Evolutionary conservation across 2,113 vertebrate genomes (phyloP), one percentile per base, ranked within the genome.

Genomic region (Neopipo cinnamomea): DNA sequence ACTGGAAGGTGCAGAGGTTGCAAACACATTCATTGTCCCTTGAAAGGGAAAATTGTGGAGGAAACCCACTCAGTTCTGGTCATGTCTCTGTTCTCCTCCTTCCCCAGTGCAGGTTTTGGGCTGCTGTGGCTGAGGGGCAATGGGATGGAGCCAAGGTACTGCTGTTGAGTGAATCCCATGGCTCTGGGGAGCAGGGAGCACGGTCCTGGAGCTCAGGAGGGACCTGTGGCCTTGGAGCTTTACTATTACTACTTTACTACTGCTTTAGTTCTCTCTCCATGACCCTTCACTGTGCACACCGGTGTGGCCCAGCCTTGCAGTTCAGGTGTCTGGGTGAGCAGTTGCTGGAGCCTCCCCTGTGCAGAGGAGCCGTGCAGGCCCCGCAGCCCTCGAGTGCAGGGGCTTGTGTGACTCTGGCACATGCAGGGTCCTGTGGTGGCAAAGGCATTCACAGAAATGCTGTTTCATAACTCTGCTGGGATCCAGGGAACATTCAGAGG

Each of bases 351-450:
- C 13, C 7, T 35, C 28, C 59, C 9, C 30, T 13, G 46, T 0
- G 0, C n/a, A 17, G 80, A 18, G 68, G 80, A 73, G 59, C 87
- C 2, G 0, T 1, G 7, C 0, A 3, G 42, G 21, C 31, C 49
- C 18, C 8, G 37, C 47, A 25, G 52, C 63, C 35, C 33, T 50
- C 0, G 0, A 16, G 19, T 0, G 1, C 0, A 0, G 58, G 3
- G 65, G 5, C 47, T 1, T 3, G 14, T 3, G 14, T 0, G 0
- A 13, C 52, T 31, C 59, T 0, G 0, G 33, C n/a, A 12, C 1
- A 0, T 0, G 0, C 5, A 21, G 66, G 28, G 41, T 59, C 63
- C 59, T 0, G 0, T 15, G 55, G 19, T 7, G 3, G 66, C 6
- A 0, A 4, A 65, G 37, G n/a, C 28, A 5, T 27, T 50, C 2